Evolutionary conservation across 2,797 vertebrate genomes (phyloP).

Genomic region (Silurus lanzhouensis): DNA sequence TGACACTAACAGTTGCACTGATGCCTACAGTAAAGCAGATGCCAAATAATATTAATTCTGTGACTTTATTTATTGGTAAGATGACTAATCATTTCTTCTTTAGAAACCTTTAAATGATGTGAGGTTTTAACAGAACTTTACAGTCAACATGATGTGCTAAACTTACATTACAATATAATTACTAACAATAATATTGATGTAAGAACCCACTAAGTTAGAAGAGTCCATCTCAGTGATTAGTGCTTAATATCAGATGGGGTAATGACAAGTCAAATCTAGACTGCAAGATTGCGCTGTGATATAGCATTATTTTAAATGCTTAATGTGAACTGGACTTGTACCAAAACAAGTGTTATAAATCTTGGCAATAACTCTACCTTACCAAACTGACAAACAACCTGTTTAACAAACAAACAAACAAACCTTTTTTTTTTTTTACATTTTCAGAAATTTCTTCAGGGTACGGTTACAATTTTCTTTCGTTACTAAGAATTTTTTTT

Average conservation of each 20-base stretch:
- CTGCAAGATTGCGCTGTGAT: neutral
- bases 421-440: neutral
- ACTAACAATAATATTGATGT: neutral
- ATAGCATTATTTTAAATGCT: neutral
- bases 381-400: neutral
- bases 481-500: neutral
- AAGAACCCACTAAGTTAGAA: neutral
- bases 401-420: no score
- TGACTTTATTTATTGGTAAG: conserved; percentile 15
- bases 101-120: neutral
- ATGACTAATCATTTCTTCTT: neutral
- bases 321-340: neutral
- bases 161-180: neutral
- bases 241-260: neutral
- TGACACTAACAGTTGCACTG: neutral
- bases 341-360: neutral
- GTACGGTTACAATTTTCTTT: neutral
- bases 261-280: neutral
- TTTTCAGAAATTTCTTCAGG: neutral
- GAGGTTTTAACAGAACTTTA: neutral
- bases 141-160: neutral
- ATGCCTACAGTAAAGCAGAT: conserved; percentile 17
- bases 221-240: neutral
- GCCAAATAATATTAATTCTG: neutral
- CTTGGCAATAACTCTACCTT: neutral